Evolutionary conservation across 2,113 vertebrate species (phyloP), one percentile per base, ranked within the genome.

Genomic region (Trichechus manatus): DNA sequence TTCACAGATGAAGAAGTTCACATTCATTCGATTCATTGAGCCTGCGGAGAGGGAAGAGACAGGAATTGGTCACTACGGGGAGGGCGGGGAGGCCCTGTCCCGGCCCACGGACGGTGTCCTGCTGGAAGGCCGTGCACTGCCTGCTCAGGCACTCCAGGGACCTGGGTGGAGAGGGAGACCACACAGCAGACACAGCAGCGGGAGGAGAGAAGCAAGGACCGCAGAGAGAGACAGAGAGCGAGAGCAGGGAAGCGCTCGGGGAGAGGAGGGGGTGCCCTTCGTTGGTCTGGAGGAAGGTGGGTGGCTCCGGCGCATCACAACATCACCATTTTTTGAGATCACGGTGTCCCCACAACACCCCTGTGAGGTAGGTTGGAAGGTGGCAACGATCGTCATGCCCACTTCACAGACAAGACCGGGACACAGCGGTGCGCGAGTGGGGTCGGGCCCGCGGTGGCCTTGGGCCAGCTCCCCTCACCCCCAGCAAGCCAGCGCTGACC

Each of bases 21-120:
- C 98, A 98, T 98, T 98, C 98, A 98, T 98, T 98, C 97, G 98
- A 97, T 98, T 98, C 98, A 98, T 95, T 98, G 98, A 97, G 98
- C 98, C 98, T 98, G 98, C 95, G 70, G 98, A 98, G 96, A 97
- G 98, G 97, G 97, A 95, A 98, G 97, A 98, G 97, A 97, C 77
- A 98, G 97, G 95, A 96, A 96, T 95, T 15, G 96, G 97, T 98
- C 98, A 98, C 96, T 93, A 63, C 36, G 4, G 92, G 96, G 50
- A 22, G 89, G 96, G 72, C 61, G 42, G 87, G 84, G 1, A 59
- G 93, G 81, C 80, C 88, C 77, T 59, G 94, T 90, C 87, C 93
- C 1, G 6, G 74, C 80, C 81, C 9, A 47, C 31, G 86, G 47
- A 23, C 59, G 86, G 78, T 89, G 78, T 59, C 80, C 59, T 68